Conservation (phyloP, 2,797 vertebrate genomes). For the Coregonus ussuriensis region DNA sequence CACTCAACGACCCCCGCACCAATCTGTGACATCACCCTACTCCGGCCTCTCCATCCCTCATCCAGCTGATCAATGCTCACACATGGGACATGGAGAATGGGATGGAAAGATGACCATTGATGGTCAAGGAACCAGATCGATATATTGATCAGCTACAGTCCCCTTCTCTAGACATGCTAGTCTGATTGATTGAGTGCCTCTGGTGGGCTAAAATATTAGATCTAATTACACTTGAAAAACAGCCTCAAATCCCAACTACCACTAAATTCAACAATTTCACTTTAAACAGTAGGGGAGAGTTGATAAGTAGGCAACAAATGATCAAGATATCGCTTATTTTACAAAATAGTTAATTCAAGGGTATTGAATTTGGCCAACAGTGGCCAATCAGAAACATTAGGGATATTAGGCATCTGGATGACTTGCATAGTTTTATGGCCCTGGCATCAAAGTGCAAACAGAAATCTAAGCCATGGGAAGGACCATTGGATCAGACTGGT, state of each 20-base stretch:
- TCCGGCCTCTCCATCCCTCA: slow-evolving; percentile 52
- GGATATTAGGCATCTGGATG: no score
- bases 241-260: slow-evolving; percentile 26
- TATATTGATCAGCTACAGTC: slow-evolving; percentile 50
- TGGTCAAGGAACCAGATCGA: slow-evolving; percentile 41
- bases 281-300: background rate
- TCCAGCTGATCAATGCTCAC: slow-evolving; percentile 63
- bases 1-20: slow-evolving; percentile 47
- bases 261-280: background rate
- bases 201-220: slow-evolving; percentile 46
- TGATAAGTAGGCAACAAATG: background rate
- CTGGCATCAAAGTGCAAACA: no score
- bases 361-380: no score
- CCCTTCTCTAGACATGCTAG: slow-evolving; percentile 40
- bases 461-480: no score
- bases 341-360: no score
- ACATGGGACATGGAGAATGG: slow-evolving; percentile 23
- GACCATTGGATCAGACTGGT: no score
- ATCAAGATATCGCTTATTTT: no score
- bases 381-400: no score
- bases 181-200: slow-evolving; percentile 55
- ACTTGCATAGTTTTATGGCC: no score
- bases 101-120: slow-evolving; percentile 39
- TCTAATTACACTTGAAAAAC: slow-evolving; percentile 55
- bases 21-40: slow-evolving; percentile 61